Conservation (phyloP, 2,888 invertebrate genomes). For the Drosophila mayaguana region DNA sequence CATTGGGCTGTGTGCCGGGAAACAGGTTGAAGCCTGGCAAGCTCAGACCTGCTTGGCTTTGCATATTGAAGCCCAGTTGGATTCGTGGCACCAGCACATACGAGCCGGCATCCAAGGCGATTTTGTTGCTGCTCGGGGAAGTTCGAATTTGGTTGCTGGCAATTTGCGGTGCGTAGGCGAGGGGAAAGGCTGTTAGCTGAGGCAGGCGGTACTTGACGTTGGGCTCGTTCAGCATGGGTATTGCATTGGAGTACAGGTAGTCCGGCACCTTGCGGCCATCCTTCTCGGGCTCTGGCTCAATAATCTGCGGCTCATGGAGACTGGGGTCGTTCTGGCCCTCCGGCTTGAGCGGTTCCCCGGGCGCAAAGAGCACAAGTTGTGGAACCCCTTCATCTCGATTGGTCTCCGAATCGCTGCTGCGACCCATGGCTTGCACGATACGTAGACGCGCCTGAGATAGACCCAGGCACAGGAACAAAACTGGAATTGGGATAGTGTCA, state of each 20-base stretch:
- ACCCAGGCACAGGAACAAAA: slow-evolving; percentile 40
- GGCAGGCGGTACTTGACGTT: slow-evolving; percentile 76
- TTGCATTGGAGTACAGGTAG: slow-evolving; percentile 75
- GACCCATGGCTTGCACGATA: slow-evolving; percentile 44
- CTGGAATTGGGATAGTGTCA: slow-evolving; percentile 1
- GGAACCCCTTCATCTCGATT: slow-evolving; percentile 30
- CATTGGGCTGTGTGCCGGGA: slow-evolving; percentile 19
- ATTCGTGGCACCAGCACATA: slow-evolving; percentile 66
- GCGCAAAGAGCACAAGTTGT: slow-evolving; percentile 69
- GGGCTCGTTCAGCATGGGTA: slow-evolving; percentile 74
- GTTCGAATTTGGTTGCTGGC: slow-evolving; percentile 25
- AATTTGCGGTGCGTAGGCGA: slow-evolving; percentile 61
- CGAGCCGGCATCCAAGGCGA: slow-evolving; percentile 38
- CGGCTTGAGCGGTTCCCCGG: slow-evolving; percentile 50
- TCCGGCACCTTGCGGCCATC: slow-evolving; percentile 79
- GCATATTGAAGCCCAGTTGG: slow-evolving; percentile 77
- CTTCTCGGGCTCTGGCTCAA: slow-evolving; percentile 56
- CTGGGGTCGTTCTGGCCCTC: slow-evolving; percentile 39
- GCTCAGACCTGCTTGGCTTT: slow-evolving; percentile 67
- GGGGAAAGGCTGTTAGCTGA: slow-evolving; percentile 61
- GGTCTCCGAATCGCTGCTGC: slow-evolving; percentile 40
- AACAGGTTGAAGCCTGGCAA: slow-evolving; percentile 53
- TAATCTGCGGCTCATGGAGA: slow-evolving; percentile 62
- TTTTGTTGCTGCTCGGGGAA: slow-evolving; percentile 33
- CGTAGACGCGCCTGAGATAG: slow-evolving; percentile 41